Conservation (phyloP, 2,888 invertebrate genomes). For the Brassicogethes aeneus region DNA sequence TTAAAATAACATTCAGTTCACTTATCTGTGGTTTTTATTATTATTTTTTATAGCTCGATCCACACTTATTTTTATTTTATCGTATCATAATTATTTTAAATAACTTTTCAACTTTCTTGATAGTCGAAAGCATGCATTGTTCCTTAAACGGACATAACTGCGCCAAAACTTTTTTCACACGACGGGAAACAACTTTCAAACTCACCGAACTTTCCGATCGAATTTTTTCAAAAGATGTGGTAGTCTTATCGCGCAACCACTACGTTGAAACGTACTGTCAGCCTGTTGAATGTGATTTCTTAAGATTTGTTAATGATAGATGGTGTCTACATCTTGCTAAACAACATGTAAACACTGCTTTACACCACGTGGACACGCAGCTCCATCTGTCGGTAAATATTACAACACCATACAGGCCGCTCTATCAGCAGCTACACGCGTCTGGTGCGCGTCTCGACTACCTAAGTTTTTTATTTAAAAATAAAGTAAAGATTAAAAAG, state of each 20-base stretch:
- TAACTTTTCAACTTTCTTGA: conserved; percentile 1
- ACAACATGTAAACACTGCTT: conserved; percentile 2
- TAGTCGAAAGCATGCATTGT: neutral
- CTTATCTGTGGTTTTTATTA: neutral
- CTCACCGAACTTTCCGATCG: neutral
- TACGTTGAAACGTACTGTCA: conserved; percentile 1
- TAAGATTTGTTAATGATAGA: conserved; percentile 3
- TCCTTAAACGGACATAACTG: neutral
- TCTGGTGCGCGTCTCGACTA: no score
- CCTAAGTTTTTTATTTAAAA: no score
- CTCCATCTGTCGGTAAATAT: no score
- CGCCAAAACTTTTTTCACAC: neutral
- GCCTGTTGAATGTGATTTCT: conserved; percentile 3
- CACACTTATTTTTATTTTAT: conserved; percentile 2
- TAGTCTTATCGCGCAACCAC: conserved; percentile 3
- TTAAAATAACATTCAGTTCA: neutral
- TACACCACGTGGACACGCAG: no score
- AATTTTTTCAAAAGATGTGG: neutral
- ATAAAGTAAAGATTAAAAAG: no score
- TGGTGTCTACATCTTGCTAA: conserved; percentile 1
- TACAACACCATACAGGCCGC: no score
- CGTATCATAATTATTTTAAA: conserved; percentile 3
- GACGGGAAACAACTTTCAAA: neutral
- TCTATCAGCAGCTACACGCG: no score
- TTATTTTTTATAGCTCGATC: neutral